Percentiles rank a stretch among this genome's conserved stretches.
These are phyloP conservation scores for Hirudo medicinalis DNA, from an alignment of 1,140 invertebrate species.

Conservation along the genomic window DNA sequence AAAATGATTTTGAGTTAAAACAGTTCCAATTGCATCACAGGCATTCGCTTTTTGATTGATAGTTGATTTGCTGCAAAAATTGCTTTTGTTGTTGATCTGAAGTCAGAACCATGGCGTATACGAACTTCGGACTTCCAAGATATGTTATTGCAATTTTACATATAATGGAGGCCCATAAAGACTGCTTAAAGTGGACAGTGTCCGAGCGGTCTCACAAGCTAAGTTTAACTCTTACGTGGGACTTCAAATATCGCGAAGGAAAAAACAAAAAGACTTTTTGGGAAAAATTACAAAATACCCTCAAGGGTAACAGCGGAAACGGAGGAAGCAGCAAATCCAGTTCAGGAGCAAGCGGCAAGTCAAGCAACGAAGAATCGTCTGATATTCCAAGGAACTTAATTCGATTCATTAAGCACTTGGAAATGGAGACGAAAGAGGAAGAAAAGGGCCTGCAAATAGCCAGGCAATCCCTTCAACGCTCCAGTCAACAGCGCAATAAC, in stretches of 20 bases:
- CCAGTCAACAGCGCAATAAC: background rate
- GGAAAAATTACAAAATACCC: constrained; percentile 18
- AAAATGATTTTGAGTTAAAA: no score
- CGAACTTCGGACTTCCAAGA: constrained; percentile 15
- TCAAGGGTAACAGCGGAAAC: constrained; percentile 11
- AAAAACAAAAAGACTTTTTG: constrained; percentile 17
- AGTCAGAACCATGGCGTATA: background rate
- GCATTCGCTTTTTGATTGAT: no score
- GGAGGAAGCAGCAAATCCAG: background rate
- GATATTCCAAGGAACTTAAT: constrained; percentile 6
- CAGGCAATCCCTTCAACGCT: background rate
- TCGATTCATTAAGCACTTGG: constrained; percentile 16
- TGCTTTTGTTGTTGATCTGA: no score
- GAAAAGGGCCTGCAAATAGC: background rate
- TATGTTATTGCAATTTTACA: constrained; percentile 18
- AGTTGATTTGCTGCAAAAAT: no score
- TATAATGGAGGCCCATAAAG: constrained; percentile 20
- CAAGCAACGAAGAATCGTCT: background rate
- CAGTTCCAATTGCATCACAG: no score
- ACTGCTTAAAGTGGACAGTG: constrained; percentile 22
- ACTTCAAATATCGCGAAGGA: constrained; percentile 14
- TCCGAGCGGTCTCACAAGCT: constrained; percentile 20
- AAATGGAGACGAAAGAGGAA: constrained; percentile 11
- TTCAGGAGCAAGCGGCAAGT: background rate
- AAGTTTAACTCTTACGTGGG: constrained; percentile 19